Evolutionary conservation across 2,113 vertebrate species (phyloP), one percentile per base, ranked within the genome.

Genomic region (Scolopax mira): DNA sequence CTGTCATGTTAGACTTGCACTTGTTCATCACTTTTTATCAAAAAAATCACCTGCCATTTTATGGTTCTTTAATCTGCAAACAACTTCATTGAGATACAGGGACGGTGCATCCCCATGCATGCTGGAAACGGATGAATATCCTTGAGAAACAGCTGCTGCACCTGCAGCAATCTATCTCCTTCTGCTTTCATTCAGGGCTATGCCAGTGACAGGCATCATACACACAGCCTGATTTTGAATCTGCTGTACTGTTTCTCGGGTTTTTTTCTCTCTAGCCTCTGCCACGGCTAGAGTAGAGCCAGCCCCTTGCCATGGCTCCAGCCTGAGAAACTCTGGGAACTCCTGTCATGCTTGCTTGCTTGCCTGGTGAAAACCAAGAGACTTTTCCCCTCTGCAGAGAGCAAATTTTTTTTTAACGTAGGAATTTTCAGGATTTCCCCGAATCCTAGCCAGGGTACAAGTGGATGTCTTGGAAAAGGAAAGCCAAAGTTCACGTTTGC

Each of bases 91-190:
- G 74, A 77, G 82, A 69, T 77, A 65, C 10, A 18, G 72, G 17
- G n/a, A 31, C 21, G 66, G 7, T 10, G 21, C 62, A 61, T 33
- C 41, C 46, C 81, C n/a, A 9, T 11, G 9, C 58, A 65, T 0
- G 0, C 30, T 54, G 58, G 24, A 83, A 88, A 85, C 0, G 0
- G 33, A 49, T 51, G 1, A 31, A 57, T 62, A 72, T 41, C 37
- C 35, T 37, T 61, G 31, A 94, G 67, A 88, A 93, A 66, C 31
- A 51, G 31, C 54, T 49, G 60, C 67, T 61, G n/a, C 51, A 73
- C n/a, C 46, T 80, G n/a, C 67, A 88, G 64, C 0, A 0, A 16
- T n/a, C 22, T 93, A 16, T n/a, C 22, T 93, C 71, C 21, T 73
- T 22, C 72, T 64, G 69, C 52, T 87, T 70, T 74, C 83, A 65